A percentile compares a stretch with the other conserved stretches of the same genome.
These are phyloP conservation scores for Styela plicata DNA, from an alignment of 23 tunicate genomes.

Conservation along the genomic window DNA sequence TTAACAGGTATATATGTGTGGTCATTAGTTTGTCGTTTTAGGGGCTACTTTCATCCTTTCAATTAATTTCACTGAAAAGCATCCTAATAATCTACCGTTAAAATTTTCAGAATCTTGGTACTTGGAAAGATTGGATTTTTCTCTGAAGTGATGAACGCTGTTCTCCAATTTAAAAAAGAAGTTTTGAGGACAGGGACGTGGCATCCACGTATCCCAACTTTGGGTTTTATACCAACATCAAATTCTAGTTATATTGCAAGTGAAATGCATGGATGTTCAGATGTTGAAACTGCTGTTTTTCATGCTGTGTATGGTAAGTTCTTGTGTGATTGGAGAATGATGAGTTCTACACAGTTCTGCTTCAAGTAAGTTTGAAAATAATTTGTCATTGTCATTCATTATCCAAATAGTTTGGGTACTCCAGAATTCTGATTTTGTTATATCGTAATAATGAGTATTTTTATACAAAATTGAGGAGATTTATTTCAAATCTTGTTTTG, in stretches of 20 bases:
- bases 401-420: no score
- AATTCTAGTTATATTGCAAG: not conserved
- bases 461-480: no score
- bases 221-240: slow-evolving; percentile 18
- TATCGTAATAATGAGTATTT: no score
- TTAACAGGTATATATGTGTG: no score
- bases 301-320: slow-evolving; percentile 21
- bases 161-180: slow-evolving; percentile 3
- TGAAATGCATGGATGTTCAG: slow-evolving; percentile 17
- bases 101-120: slow-evolving; percentile 14
- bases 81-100: no score
- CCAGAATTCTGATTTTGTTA: no score
- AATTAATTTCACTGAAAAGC: no score
- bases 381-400: no score
- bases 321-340: not conserved
- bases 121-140: slow-evolving; percentile 19
- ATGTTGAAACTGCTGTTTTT: slow-evolving; percentile 22
- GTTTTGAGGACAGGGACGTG: not conserved
- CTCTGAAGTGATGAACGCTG: not conserved
- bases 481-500: no score
- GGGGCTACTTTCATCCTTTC: no score
- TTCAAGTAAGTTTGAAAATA: no score
- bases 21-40: no score
- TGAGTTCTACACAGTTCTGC: not conserved
- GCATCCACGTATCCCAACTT: not conserved